Conservation (phyloP, 1,140 invertebrate species). For the Phortica variegata region DNA sequence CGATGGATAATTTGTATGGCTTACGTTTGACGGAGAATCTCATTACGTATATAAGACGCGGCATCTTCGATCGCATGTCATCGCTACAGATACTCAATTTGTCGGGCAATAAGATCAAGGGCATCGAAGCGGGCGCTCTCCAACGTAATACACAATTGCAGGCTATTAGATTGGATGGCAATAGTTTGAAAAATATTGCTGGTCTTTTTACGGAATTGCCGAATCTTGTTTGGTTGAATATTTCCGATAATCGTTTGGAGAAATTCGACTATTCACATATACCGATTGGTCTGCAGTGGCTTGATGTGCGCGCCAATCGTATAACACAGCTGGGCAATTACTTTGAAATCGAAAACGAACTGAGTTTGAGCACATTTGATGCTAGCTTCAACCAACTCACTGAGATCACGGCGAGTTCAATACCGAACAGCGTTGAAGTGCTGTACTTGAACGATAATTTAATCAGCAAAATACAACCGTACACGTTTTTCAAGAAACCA, state of each 20-base stretch:
- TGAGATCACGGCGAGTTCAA: constrained; percentile 80
- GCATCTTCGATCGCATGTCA: constrained; percentile 79
- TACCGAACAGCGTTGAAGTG: constrained; percentile 84
- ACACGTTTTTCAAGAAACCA: constrained; percentile 91
- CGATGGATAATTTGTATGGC: constrained; percentile 76
- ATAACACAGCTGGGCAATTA: constrained; percentile 87
- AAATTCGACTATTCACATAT: constrained; percentile 91
- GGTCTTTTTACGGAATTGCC: constrained; percentile 83
- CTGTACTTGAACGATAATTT: constrained; percentile 83
- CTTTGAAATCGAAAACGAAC: constrained; percentile 80
- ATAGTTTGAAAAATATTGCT: constrained; percentile 81
- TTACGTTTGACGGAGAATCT: constrained; percentile 84
- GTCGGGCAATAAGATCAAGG: constrained; percentile 81
- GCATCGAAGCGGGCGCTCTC: constrained; percentile 82
- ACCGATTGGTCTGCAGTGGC: constrained; percentile 83
- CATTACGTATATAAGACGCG: constrained; percentile 81
- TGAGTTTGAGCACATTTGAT: constrained; percentile 81
- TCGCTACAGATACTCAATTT: constrained; percentile 85
- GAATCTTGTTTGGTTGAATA: constrained; percentile 87
- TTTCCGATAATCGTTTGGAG: constrained; percentile 85
- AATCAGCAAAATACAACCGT: constrained; percentile 84
- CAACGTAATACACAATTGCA: constrained; percentile 81
- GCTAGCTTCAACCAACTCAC: constrained; percentile 82
- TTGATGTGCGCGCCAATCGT: constrained; percentile 86
- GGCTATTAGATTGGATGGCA: constrained; percentile 84